These are phyloP conservation scores for Mirza zaza DNA, from an alignment of 2,113 vertebrate genomes.

Conservation along the genomic window DNA sequence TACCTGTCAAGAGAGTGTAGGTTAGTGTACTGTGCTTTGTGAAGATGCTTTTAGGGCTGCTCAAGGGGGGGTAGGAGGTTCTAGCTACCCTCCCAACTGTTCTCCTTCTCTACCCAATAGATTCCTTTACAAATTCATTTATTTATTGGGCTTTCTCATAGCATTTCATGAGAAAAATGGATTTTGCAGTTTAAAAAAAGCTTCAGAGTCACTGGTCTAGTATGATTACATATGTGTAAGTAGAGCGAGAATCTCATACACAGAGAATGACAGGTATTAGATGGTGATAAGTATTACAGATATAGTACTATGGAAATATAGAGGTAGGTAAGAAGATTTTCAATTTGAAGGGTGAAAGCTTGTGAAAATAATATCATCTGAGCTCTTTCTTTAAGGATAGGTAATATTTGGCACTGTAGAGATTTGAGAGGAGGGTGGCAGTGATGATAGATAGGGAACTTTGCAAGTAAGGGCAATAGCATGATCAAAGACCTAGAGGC, in stretches of 20 bases:
- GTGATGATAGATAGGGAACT: background rate
- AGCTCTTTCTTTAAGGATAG: background rate
- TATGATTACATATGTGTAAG: background rate
- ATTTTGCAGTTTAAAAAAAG: background rate
- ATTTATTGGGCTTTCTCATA: conserved; percentile 12
- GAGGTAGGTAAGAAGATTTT: background rate
- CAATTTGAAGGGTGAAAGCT: background rate
- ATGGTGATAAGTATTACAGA: background rate
- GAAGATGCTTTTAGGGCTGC: background rate
- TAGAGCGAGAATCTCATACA: background rate
- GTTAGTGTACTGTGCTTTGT: background rate
- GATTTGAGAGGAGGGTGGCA: background rate
- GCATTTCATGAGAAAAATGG: background rate
- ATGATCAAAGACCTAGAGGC: background rate
- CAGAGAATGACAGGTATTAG: background rate
- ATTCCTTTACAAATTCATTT: background rate
- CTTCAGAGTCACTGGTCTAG: background rate
- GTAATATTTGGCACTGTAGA: background rate
- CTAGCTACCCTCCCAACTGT: background rate
- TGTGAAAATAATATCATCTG: background rate
- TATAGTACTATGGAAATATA: background rate
- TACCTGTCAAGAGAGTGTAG: background rate
- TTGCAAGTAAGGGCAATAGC: background rate
- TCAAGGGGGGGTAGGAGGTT: background rate
- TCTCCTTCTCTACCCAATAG: background rate